Evolutionary conservation across 2,113 vertebrate genomes (phyloP).

Genomic region (Oceanodroma tethys): DNA sequence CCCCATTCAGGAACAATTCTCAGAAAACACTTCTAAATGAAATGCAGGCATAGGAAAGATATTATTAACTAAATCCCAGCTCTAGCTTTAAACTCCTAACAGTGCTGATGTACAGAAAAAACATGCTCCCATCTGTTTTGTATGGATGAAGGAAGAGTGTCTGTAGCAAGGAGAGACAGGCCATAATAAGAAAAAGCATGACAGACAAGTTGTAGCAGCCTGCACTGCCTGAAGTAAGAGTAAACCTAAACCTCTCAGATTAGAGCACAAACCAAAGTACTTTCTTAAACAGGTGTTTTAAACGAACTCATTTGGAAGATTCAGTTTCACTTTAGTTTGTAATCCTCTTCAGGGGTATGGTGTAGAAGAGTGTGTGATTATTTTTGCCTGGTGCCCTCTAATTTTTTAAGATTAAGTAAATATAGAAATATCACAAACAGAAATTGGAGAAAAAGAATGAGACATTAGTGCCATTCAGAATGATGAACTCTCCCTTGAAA

Average conservation of each 20-base stretch:
- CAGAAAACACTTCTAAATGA: not conserved
- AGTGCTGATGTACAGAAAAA: not conserved
- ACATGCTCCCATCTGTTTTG: not conserved
- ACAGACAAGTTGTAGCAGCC: not conserved
- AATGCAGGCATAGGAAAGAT: not conserved
- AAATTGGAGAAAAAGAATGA: not conserved
- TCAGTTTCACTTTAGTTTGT: not conserved
- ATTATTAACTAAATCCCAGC: not conserved
- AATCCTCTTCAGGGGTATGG: not conserved
- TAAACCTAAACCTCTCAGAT: not conserved
- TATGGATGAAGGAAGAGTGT: not conserved
- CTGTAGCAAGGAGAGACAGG: not conserved
- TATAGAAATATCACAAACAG: not conserved
- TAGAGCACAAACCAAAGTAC: not conserved
- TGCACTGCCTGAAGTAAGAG: not conserved
- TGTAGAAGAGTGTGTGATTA: fast-evolving
- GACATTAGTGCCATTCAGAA: not conserved
- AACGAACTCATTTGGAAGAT: not conserved
- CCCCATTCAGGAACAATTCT: not conserved
- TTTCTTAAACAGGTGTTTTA: not conserved
- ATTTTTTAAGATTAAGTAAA: not conserved
- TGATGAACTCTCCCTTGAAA: not conserved
- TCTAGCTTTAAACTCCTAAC: not conserved
- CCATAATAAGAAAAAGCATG: not conserved
- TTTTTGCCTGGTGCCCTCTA: not conserved